Conservation (phyloP, 2,888 invertebrate species). For the Aspidapion aeneum region DNA sequence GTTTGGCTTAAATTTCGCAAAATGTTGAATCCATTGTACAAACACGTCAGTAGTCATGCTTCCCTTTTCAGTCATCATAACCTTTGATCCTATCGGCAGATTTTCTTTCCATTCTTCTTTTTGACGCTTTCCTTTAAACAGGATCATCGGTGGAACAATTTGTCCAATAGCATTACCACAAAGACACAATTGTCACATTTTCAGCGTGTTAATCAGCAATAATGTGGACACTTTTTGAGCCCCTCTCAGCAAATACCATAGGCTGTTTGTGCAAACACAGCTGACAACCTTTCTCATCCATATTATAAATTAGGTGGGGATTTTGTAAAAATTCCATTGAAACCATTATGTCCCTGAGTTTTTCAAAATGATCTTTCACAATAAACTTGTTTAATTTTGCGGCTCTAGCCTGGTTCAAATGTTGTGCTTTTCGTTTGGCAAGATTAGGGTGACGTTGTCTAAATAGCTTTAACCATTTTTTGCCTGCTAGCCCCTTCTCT, state of each 20-base stretch:
- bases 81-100: not conserved
- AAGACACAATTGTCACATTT: not conserved
- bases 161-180: not conserved
- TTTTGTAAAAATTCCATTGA: conserved; percentile 5
- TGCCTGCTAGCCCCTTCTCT: not conserved
- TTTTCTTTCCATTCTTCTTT: not conserved
- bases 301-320: conserved; percentile 6
- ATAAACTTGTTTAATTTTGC: not conserved
- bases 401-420: not conserved
- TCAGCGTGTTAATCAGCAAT: conserved; percentile 5
- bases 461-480: not conserved
- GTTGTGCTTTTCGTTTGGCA: not conserved
- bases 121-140: not conserved
- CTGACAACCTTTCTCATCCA: conserved; percentile 12
- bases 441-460: not conserved
- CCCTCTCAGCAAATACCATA: conserved; percentile 4
- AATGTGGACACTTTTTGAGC: conserved; percentile 8
- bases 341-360: conserved; percentile 6
- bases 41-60: not conserved
- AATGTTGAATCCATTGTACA: not conserved
- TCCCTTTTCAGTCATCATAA: not conserved
- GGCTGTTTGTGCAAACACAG: conserved; percentile 8
- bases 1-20: too few species aligned
- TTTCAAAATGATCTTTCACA: conserved; percentile 8
- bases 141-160: not conserved